These are phyloP conservation scores for Hololepta plana DNA, from an alignment of 2,888 invertebrate species.

Conservation along the genomic window DNA sequence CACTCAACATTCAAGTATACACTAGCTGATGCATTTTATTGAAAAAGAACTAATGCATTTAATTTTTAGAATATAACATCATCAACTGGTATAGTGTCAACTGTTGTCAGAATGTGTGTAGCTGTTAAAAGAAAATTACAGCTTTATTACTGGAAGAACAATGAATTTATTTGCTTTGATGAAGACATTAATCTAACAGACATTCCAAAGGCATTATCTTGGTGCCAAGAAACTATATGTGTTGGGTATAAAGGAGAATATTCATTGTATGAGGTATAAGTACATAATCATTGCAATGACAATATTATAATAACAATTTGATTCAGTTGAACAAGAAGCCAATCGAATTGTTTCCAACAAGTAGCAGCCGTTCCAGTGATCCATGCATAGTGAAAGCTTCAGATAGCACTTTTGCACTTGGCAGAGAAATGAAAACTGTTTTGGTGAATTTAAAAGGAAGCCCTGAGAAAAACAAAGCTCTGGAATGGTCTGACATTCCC, in stretches of 20 bases:
- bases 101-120: slow-evolving; percentile 70
- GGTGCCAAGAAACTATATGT: slow-evolving; percentile 72
- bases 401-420: slow-evolving; percentile 59
- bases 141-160: slow-evolving; percentile 77
- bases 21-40: neutral
- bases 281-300: slow-evolving; percentile 7
- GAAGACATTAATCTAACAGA: slow-evolving; percentile 63
- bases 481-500: slow-evolving; percentile 68
- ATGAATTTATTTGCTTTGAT: slow-evolving; percentile 38
- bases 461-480: slow-evolving; percentile 48
- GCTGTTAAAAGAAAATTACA: slow-evolving; percentile 73
- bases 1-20: slow-evolving; percentile 26
- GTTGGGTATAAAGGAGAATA: slow-evolving; percentile 77
- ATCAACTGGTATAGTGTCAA: slow-evolving; percentile 55
- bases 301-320: slow-evolving; percentile 2
- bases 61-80: slow-evolving; percentile 17
- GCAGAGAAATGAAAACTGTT: slow-evolving; percentile 75
- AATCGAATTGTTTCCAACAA: slow-evolving; percentile 66
- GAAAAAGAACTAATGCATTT: neutral
- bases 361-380: slow-evolving; percentile 58
- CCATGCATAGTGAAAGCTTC: slow-evolving; percentile 67
- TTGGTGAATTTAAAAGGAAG: slow-evolving; percentile 60
- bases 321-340: slow-evolving; percentile 5
- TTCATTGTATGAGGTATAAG: slow-evolving; percentile 47
- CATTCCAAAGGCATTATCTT: slow-evolving; percentile 60